Evolutionary conservation across 2,113 vertebrate genomes (phyloP).

Genomic region (Himantopus leucocephalus): DNA sequence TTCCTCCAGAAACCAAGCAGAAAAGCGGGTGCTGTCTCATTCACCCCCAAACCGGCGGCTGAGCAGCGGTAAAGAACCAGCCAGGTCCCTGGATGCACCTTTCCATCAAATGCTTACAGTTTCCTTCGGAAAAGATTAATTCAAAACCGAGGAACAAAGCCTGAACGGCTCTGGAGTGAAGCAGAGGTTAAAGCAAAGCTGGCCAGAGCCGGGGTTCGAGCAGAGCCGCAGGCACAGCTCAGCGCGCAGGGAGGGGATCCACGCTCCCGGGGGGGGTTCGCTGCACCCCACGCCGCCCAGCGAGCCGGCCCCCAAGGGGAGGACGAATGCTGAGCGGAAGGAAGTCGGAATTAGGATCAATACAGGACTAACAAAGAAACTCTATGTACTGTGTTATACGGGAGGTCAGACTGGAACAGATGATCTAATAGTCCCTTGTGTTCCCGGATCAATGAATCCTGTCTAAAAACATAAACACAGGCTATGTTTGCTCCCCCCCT

Average conservation of each 20-base stretch:
- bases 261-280: neutral
- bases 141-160: neutral
- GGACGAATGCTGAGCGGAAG: neutral
- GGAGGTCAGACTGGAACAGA: constrained; percentile 40
- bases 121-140: neutral
- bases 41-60: neutral
- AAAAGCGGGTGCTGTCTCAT: neutral
- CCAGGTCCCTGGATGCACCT: no score
- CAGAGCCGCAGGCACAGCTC: neutral
- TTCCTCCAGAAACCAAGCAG: neutral
- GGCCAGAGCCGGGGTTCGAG: neutral
- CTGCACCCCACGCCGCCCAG: neutral
- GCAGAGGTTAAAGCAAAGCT: neutral
- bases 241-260: neutral
- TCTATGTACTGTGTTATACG: neutral
- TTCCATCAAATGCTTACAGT: neutral
- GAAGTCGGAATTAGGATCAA: constrained; percentile 41
- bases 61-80: neutral
- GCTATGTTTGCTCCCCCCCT: neutral
- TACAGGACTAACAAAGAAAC: constrained; percentile 45
- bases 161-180: neutral
- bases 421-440: constrained; percentile 62
- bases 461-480: constrained; percentile 59
- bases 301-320: neutral
- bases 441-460: constrained; percentile 49